phyloP scores from a whole-genome alignment of 2,113 vertebrate genomes.

The Brachyhypopomus occidentalis region DNA sequence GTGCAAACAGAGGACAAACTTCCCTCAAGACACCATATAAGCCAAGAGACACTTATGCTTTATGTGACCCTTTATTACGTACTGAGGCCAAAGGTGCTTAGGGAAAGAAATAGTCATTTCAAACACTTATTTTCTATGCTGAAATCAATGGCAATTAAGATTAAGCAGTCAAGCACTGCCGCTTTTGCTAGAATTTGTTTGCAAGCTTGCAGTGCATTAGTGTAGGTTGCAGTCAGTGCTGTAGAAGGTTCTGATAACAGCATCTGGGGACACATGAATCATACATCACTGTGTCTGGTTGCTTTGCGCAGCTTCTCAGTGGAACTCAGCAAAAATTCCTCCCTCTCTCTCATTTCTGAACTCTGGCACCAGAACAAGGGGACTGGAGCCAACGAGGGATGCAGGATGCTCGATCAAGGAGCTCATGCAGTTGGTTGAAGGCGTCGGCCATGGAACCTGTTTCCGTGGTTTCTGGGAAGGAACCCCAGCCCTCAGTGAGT shows the following conservation, averaged over 20 bases:
- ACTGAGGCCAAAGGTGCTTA: not conserved
- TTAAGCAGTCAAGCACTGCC: not conserved
- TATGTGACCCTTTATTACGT: not conserved
- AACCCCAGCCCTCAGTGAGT: slow-evolving; percentile 1
- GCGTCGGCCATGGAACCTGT: slow-evolving; percentile 1
- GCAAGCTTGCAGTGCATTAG: not conserved
- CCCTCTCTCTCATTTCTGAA: not conserved
- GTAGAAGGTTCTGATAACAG: not conserved
- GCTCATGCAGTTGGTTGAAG: slow-evolving; percentile 21
- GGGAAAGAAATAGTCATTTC: not conserved
- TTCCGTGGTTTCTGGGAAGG: slow-evolving; percentile 25
- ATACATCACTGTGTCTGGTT: not conserved
- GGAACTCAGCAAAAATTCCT: not conserved
- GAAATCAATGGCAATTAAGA: not conserved
- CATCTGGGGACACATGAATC: not conserved
- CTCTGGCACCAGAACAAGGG: not conserved
- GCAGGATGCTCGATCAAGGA: slow-evolving; percentile 2
- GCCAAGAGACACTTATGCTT: not conserved
- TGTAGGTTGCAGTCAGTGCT: not conserved
- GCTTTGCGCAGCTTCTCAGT: not conserved
- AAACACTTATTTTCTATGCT: not conserved
- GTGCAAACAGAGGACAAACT: not conserved
- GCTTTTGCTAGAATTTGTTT: not conserved
- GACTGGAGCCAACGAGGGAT: not conserved
- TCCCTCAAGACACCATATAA: not conserved